Base-by-base conservation (phyloP, 2,113 vertebrate species). In the Rhinopomastus cyanomelas region DNA sequence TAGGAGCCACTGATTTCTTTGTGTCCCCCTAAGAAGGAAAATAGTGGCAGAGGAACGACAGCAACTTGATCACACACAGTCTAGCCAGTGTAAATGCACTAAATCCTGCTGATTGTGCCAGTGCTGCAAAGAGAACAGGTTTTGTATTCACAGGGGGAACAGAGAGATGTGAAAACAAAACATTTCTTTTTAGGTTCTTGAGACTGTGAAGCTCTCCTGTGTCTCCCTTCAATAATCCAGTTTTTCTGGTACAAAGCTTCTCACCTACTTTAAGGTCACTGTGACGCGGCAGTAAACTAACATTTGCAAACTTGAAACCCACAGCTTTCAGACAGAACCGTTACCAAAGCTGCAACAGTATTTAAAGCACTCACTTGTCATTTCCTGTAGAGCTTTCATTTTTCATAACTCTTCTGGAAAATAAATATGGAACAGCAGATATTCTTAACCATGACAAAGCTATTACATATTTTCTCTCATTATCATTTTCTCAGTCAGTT, bases 401-500 rank as follows among this genome's bases (percentile, higher is more conserved):
- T 69, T 89, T 95, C 92, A 89, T 93, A 95, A 86, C 29, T 87
- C 42, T 67, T 32, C 84, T 39, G 52, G 55, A 90, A 91, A 91
- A 91, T 83, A 85, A 67, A 59, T 23, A 37, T 11, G 48, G 82
- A 85, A 82, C 96, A 51, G 65, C 37, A 78, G 48, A 34, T 95
- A 92, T 79, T 93, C 93, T 86, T 25, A 56, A 96, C 88, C 46
- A 85, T 89, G 84, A 27, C 62, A 90, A 72, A 96, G 82, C 90
- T 94, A 85, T 92, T 67, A 51, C 87, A 44, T 94, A 90, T 95
- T 96, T 94, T 75, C 23, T 83, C 52, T 34, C 52, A 12, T 90
- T 95, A 84, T 59, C 26, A 81, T 96, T 95, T 94, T 96, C 72
- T 94, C 61, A 94, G 53, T 83, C 82, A 53, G 53, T 94, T 95